These are phyloP conservation scores for Alectura lathami DNA, from an alignment of 2,113 vertebrate species.

Conservation along the genomic window DNA sequence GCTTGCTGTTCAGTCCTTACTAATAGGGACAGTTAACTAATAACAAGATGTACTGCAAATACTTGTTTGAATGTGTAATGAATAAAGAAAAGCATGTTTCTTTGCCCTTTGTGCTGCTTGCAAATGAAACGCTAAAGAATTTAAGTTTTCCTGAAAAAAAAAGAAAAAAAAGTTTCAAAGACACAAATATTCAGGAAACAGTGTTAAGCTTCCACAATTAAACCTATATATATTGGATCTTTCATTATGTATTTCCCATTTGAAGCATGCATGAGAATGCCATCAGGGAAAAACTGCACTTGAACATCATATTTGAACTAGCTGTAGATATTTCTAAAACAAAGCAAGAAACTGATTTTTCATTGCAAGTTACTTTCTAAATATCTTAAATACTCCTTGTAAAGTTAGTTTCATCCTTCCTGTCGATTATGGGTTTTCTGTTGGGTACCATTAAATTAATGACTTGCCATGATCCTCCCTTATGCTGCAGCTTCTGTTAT, in stretches of 20 bases:
- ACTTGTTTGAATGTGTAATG: neutral
- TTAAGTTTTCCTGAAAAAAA: neutral
- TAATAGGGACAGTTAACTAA: neutral
- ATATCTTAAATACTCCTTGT: neutral
- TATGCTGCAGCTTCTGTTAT: neutral
- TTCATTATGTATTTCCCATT: neutral
- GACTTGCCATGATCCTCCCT: neutral
- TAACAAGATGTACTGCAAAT: neutral
- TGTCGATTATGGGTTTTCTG: neutral
- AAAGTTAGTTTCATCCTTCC: neutral
- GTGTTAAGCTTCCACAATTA: neutral
- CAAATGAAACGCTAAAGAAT: neutral
- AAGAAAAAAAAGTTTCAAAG: neutral
- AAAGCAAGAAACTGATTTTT: neutral
- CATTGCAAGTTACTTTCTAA: neutral
- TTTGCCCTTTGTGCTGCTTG: neutral
- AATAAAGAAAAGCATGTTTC: neutral
- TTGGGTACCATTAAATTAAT: neutral
- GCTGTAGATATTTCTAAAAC: neutral
- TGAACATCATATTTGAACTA: neutral
- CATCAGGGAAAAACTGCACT: neutral
- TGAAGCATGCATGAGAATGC: neutral
- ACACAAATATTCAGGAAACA: neutral
- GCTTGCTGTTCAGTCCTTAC: neutral
- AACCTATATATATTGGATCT: neutral